Percentiles rank a stretch among this genome's conserved stretches.
Evolutionary conservation across 2,888 invertebrate species (phyloP).

Genomic region (Tineola bisselliella): DNA sequence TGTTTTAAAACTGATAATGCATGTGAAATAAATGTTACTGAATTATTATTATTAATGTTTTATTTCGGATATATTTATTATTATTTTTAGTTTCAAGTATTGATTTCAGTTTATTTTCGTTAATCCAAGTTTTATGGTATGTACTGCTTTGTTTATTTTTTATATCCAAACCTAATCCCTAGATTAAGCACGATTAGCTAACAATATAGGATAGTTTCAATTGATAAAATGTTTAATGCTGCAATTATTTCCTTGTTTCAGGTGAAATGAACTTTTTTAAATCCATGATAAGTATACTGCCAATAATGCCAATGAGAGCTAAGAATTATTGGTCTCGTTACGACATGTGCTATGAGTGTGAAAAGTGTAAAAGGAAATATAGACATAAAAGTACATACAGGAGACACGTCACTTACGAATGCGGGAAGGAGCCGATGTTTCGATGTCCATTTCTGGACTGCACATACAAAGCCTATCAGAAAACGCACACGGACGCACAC

Average conservation of each 20-base stretch:
- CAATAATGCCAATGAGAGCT: conserved; percentile 58
- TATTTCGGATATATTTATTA: not conserved
- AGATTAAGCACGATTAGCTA: not conserved
- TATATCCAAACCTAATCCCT: not conserved
- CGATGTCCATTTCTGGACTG: conserved; percentile 59
- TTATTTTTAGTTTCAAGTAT: not conserved
- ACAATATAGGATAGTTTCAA: no score
- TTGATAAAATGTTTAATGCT: no score
- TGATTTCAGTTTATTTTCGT: not conserved
- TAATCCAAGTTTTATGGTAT: not conserved
- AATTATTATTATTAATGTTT: conserved; percentile 23
- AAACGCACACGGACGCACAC: conserved; percentile 61
- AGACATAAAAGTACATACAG: conserved; percentile 78
- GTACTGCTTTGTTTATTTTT: not conserved
- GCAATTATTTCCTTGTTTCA: conserved; percentile 25
- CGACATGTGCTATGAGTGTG: conserved; percentile 65
- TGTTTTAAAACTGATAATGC: conserved; percentile 46
- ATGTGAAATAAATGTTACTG: conserved; percentile 65
- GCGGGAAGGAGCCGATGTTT: conserved; percentile 70
- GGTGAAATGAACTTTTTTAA: conserved; percentile 64
- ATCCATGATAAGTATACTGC: conserved; percentile 59
- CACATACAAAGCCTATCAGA: conserved; percentile 61
- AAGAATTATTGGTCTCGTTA: conserved; percentile 60
- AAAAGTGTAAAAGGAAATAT: conserved; percentile 77
- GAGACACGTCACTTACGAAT: conserved; percentile 75